phyloP scores from a whole-genome alignment of 2,113 vertebrate genomes.

The Colossoma macropomum region DNA sequence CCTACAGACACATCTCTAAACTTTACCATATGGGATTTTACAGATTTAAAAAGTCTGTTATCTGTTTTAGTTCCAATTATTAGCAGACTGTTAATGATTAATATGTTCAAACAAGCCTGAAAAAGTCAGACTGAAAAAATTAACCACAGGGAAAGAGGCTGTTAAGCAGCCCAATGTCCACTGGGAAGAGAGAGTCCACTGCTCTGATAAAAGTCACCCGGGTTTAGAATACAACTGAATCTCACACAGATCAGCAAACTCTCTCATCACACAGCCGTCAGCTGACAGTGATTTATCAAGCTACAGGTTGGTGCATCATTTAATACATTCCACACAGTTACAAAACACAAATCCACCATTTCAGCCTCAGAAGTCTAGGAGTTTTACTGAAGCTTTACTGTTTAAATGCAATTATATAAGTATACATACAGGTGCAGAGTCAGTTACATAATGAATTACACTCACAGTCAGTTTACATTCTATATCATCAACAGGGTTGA shows the following conservation, averaged over 20 bases:
- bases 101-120: not conserved
- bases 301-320: not conserved
- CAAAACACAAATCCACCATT: not conserved
- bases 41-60: not conserved
- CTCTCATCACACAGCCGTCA: no score
- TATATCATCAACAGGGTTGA: no score
- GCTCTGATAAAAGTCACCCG: not conserved
- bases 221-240: not conserved
- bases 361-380: no score
- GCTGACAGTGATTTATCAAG: not conserved
- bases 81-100: conserved; percentile 5
- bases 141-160: not conserved
- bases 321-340: not conserved
- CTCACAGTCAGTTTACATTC: no score
- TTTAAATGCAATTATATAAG: no score
- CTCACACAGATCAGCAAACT: no score
- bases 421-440: no score
- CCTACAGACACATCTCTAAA: not conserved
- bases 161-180: not conserved
- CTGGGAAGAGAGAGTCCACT: not conserved
- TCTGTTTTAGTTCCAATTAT: not conserved
- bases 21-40: not conserved
- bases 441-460: no score
- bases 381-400: no score
- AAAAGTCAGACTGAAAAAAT: not conserved